Evolutionary conservation across 2,797 vertebrate genomes (phyloP).

Genomic region (Cossypha dichroa): DNA sequence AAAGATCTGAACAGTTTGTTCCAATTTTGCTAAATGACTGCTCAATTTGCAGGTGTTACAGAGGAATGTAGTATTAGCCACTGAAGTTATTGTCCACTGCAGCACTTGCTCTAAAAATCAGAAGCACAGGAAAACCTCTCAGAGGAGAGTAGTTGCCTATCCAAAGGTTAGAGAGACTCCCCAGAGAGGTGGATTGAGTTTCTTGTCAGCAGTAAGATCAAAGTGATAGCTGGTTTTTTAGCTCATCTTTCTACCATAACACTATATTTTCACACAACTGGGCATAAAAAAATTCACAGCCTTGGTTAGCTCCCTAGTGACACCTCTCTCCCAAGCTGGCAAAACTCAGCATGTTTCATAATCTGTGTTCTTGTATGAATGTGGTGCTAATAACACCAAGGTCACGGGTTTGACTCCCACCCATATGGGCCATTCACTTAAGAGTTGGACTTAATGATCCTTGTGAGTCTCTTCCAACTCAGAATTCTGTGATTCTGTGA

Average conservation of each 20-base stretch:
- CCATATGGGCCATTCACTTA: no score
- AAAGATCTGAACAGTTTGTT: not conserved
- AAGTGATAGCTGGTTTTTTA: not conserved
- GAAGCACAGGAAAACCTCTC: not conserved
- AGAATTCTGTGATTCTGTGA: not conserved
- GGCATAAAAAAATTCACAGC: not conserved
- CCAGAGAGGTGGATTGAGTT: not conserved
- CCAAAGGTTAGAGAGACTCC: not conserved
- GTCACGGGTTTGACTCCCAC: not conserved
- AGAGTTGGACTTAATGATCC: accelerated
- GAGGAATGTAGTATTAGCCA: accelerated
- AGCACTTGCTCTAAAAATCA: not conserved
- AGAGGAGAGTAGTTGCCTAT: not conserved
- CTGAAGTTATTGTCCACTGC: not conserved
- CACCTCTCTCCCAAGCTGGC: not conserved
- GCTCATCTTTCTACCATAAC: not conserved
- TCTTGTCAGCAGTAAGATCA: not conserved
- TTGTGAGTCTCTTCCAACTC: not conserved
- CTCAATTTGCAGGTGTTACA: not conserved
- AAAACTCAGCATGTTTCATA: not conserved
- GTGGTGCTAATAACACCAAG: no score
- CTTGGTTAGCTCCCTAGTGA: not conserved
- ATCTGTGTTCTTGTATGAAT: not conserved
- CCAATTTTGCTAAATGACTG: not conserved
- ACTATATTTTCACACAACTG: not conserved